Conservation (phyloP, 2,888 invertebrate genomes). For the Catocala fraxini region DNA sequence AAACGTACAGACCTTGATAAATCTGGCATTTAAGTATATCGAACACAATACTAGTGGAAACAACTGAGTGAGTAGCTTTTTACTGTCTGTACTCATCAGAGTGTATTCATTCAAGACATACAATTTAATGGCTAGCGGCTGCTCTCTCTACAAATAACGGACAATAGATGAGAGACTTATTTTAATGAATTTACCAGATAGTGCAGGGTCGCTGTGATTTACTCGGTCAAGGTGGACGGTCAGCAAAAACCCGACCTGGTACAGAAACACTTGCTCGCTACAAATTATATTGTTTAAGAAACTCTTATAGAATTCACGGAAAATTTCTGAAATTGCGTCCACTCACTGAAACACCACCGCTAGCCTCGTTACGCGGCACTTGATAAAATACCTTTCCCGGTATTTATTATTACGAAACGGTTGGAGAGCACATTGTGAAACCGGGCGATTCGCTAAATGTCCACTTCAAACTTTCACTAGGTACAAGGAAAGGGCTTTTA, state of each 20-base stretch:
- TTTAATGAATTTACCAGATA: conserved; percentile 56
- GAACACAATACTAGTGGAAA: too few species aligned
- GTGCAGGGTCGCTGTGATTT: conserved; percentile 61
- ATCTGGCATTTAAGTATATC: too few species aligned
- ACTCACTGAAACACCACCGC: conserved; percentile 14
- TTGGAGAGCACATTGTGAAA: conserved; percentile 63
- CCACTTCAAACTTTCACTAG: conserved; percentile 59
- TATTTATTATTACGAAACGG: conserved; percentile 63
- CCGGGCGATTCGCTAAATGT: conserved; percentile 58
- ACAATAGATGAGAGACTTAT: conserved; percentile 65
- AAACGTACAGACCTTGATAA: too few species aligned
- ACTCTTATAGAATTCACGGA: conserved; percentile 13
- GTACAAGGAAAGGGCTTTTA: conserved; percentile 49
- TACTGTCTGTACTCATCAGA: too few species aligned
- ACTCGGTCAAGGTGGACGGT: conserved; percentile 69
- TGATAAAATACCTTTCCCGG: conserved; percentile 62
- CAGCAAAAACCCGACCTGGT: conserved; percentile 19
- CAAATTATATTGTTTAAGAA: conserved; percentile 15
- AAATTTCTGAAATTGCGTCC: conserved; percentile 11
- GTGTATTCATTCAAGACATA: too few species aligned
- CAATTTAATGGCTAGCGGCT: too few species aligned
- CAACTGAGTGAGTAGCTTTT: too few species aligned
- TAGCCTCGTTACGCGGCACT: conserved; percentile 54
- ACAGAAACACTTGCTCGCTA: conserved; percentile 11
- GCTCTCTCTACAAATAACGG: conserved; percentile 55